Percentiles rank a stretch among this genome's conserved stretches.
These are phyloP conservation scores for Knipowitschia caucasica DNA, from an alignment of 2,797 vertebrate species.

Conservation along the genomic window DNA sequence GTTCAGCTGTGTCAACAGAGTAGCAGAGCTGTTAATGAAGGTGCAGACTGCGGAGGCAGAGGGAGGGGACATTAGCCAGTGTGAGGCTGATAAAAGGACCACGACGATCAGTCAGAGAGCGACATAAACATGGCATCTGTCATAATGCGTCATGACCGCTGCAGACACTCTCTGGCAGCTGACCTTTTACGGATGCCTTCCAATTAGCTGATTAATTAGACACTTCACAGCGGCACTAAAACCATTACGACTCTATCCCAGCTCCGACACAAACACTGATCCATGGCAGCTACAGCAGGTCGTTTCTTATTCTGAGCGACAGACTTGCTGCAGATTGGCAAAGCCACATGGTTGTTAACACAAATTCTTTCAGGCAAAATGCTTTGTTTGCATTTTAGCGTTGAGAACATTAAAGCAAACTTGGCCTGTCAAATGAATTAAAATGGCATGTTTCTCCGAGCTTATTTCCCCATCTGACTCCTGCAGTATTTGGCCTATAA, in stretches of 20 bases:
- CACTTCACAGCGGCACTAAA: constrained; percentile 39
- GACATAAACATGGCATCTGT: constrained; percentile 62
- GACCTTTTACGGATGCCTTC: constrained; percentile 65
- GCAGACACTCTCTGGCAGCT: constrained; percentile 52
- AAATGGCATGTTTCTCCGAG: constrained; percentile 32
- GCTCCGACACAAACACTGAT: constrained; percentile 25
- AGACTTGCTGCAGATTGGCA: constrained; percentile 18
- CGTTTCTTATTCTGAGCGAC: constrained; percentile 10
- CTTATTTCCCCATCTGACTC: constrained; percentile 32
- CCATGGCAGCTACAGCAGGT: constrained; percentile 24
- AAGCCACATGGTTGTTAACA: constrained; percentile 16
- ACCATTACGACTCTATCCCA: constrained; percentile 27
- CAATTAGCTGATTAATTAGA: constrained; percentile 68
- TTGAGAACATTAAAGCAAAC: constrained; percentile 32
- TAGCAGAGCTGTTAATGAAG: constrained; percentile 9
- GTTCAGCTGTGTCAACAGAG: constrained; percentile 79
- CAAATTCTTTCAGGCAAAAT: constrained; percentile 11
- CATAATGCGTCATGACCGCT: constrained; percentile 43
- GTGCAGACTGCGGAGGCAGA: not conserved
- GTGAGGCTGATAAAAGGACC: constrained; percentile 21
- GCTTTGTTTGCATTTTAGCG: constrained; percentile 30
- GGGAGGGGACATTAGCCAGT: not conserved
- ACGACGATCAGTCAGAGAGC: constrained; percentile 44
- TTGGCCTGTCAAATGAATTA: constrained; percentile 17
- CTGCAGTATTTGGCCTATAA: constrained; percentile 35